These are phyloP conservation scores for Noctilio leporinus DNA, from an alignment of 2,113 vertebrate species.

Conservation along the genomic window DNA sequence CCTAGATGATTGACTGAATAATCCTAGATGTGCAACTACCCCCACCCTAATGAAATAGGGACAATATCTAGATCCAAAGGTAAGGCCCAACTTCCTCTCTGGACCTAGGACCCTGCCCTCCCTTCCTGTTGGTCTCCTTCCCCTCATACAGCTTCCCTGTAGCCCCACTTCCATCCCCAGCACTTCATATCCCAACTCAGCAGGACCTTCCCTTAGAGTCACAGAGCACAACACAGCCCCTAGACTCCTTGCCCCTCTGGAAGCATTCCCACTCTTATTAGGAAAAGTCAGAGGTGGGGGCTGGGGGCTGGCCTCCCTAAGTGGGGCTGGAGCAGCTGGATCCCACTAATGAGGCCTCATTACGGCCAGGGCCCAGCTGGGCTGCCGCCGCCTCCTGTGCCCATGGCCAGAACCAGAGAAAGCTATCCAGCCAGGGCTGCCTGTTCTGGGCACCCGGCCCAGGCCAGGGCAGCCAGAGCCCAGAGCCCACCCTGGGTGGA, in stretches of 20 bases:
- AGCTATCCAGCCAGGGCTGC: constrained; percentile 62
- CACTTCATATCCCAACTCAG: background rate
- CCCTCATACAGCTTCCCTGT: background rate
- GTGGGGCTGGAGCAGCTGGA: constrained; percentile 79
- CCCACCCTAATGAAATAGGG: background rate
- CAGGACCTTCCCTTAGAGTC: background rate
- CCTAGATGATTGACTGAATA: background rate
- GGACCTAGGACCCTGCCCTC: background rate
- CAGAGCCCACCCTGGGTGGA: constrained; percentile 67
- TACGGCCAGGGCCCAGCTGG: constrained; percentile 74
- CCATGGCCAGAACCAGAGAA: constrained; percentile 61
- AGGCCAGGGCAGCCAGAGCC: constrained; percentile 63
- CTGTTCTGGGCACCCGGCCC: constrained; percentile 71
- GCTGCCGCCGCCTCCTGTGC: constrained; percentile 63
- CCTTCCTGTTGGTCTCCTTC: background rate
- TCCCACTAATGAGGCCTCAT: constrained; percentile 83
- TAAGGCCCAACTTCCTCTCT: background rate
- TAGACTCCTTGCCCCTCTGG: constrained; percentile 50
- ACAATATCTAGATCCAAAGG: background rate
- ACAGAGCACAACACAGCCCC: constrained; percentile 40
- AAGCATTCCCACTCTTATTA: constrained; percentile 55
- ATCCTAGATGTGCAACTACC: background rate
- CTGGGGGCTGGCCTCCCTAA: constrained; percentile 56
- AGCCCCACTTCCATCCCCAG: background rate
- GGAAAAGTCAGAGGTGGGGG: constrained; percentile 61